Base-by-base conservation (phyloP, 2,888 invertebrate species). In the Chrysodeixis includens region DNA sequence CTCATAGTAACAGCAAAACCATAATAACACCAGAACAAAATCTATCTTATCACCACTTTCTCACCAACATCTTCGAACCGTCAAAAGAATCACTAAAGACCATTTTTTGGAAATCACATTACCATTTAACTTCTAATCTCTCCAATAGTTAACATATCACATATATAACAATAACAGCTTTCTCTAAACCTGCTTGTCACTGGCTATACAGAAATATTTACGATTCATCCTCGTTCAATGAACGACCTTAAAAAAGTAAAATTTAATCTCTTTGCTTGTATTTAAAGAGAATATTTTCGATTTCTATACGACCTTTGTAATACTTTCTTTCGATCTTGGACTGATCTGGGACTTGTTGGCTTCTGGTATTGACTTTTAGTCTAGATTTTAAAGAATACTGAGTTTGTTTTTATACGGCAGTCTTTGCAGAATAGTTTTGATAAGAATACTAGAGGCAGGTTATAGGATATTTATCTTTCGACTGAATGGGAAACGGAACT, bases 101-200 rank as follows among this genome's bases (percentile, higher is more conserved):
- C 14, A 20, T 16, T 52, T 49, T 49, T n/a, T n/a, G n/a, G 32
- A 58, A 71, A 65, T 20, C 12, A 40, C 18, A 51, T 67, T 32
- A 71, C 62, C 62, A 62, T 55, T 30, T n/a, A 7, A n/a, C 16
- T 52, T 14, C 30, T 49, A 40, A 40, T 14, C 40, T 40, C 40
- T 40, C n/a, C 57, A 54, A 32, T 44, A 66, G 59, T 63, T 71
- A 77, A 51, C 68, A n/a, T 12, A 46, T 53, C 44, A 57, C 30
- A 78, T 74, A 66, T 74, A 71, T 68, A 61, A 78, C 66, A 78
- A 79, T 68, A 58, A 65, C 30, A 40, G 79, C 79, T 79, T 79
- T 79, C 79, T 22, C 79, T 22, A 2, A 70, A 58, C 68, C 64
- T 16, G 56, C 62, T 46, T 57, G 75, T 74, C 79, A 79, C 62